Evolutionary conservation across 2,113 vertebrate species (phyloP), one percentile per base, ranked within the genome.

Genomic region (Paraplagusia blochii): DNA sequence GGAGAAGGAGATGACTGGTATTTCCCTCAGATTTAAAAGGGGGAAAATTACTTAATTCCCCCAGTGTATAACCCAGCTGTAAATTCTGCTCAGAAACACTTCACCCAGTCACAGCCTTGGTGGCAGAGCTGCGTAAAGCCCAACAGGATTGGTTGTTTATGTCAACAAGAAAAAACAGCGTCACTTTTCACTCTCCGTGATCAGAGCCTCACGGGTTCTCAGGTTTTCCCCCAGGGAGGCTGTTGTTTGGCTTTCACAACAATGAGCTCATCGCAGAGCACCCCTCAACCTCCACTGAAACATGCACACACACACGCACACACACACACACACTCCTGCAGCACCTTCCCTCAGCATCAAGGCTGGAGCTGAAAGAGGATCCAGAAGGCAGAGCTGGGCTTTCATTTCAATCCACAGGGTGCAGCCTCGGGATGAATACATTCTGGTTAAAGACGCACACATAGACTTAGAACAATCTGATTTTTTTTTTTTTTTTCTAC

Each of bases 221-320:
- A 8, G 55, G 57, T 75, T 29, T 36, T 77, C 66, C 71, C 56
- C 72, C 0, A 8, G 75, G 58, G 73, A 81, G 67, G 52, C 55
- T 69, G 63, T 67, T 86, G 78, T 84, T 85, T 69, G 71, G 66
- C 76, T 81, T 57, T 79, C 84, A 87, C 84, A 87, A 86, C 87
- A 87, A 86, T 90, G 85, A 89, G 82, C 81, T 90, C 89, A 90
- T 85, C 63, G 18, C 70, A 17, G 48, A 80, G 74, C 57, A 54
- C 57, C 33, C 48, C 48, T n/a, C 13, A 14, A 11, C 40, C 40
- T 13, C 40, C 40, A 42, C 40, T 29, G 22, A 29, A 2, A 29
- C 22, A 29, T 6, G 6, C 22, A 29, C 22, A 29, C 22, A 29
- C 22, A 29, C 22, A 29, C 6, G 22, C 22, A 29, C n/a, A 29